phyloP scores from a whole-genome alignment of 2,888 invertebrate genomes.

The Drymonia ruficornis region DNA sequence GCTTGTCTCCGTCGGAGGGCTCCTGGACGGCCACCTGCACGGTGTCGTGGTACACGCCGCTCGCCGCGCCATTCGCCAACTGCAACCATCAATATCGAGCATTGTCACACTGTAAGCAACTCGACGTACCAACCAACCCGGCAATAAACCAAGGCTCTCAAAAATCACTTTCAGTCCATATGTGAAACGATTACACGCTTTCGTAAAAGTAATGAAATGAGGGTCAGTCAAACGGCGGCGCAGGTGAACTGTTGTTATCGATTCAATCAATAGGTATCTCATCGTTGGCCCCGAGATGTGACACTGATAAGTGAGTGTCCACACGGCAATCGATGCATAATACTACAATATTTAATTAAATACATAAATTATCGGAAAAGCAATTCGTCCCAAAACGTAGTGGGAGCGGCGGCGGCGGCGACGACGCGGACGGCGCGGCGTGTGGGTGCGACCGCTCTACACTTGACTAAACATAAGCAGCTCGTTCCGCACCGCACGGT shows the following conservation, averaged over 20 bases:
- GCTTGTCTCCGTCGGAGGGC: constrained; percentile 25
- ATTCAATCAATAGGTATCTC: background rate
- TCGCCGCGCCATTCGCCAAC: constrained; percentile 40
- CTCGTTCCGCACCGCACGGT: background rate
- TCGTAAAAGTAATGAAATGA: too few species aligned
- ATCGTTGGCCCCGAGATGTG: background rate
- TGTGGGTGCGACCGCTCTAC: too few species aligned
- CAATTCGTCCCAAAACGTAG: too few species aligned
- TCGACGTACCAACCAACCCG: too few species aligned
- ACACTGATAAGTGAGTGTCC: constrained; percentile 10
- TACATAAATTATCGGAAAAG: background rate
- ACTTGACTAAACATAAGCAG: constrained; percentile 6
- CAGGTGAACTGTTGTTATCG: background rate
- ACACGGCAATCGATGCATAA: background rate
- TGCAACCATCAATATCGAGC: constrained; percentile 22
- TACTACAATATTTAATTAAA: background rate
- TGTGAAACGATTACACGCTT: too few species aligned
- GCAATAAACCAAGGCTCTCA: too few species aligned
- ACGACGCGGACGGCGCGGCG: too few species aligned
- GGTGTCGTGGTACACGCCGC: constrained; percentile 52
- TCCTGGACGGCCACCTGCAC: constrained; percentile 35
- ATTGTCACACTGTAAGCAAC: too few species aligned
- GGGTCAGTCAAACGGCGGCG: background rate
- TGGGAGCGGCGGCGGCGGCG: constrained; percentile 2
- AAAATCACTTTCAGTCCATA: too few species aligned